These are phyloP conservation scores for Hyposoter dolosus DNA, from an alignment of 2,888 invertebrate genomes.

Conservation along the genomic window DNA sequence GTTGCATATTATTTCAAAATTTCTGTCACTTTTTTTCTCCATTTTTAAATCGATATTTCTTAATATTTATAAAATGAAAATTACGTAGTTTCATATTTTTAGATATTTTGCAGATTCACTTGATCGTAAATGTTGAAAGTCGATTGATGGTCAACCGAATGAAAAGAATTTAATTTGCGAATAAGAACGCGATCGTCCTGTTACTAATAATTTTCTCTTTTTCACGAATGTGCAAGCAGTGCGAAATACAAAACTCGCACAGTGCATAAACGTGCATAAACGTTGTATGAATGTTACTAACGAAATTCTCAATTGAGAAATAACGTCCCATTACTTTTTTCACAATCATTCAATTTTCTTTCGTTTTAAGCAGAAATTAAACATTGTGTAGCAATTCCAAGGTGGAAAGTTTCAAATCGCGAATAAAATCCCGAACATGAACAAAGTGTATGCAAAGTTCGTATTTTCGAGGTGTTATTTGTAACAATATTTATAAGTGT, in stretches of 20 bases:
- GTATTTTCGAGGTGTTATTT: background rate
- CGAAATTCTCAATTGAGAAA: background rate
- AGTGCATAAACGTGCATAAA: constrained; percentile 45
- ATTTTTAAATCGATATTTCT: background rate
- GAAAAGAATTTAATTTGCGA: constrained; percentile 2
- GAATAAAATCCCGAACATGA: background rate
- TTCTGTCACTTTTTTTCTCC: background rate
- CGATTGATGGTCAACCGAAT: background rate
- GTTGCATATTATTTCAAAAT: background rate
- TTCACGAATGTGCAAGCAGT: constrained; percentile 40
- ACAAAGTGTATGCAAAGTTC: background rate
- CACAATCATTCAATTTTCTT: background rate
- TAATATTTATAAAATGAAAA: background rate
- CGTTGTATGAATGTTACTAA: background rate
- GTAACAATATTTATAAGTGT: background rate
- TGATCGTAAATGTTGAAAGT: background rate
- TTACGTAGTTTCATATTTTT: background rate
- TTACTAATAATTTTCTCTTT: background rate
- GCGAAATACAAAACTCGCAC: constrained; percentile 54
- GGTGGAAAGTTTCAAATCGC: background rate
- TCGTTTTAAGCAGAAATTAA: background rate
- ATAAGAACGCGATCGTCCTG: background rate
- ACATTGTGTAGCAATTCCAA: background rate
- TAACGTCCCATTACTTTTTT: background rate
- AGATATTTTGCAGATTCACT: background rate